A percentile compares a stretch with the other conserved stretches of the same genome.
These are phyloP conservation scores for Pollicipes pollicipes DNA, from an alignment of 1,140 invertebrate genomes.

Conservation along the genomic window DNA sequence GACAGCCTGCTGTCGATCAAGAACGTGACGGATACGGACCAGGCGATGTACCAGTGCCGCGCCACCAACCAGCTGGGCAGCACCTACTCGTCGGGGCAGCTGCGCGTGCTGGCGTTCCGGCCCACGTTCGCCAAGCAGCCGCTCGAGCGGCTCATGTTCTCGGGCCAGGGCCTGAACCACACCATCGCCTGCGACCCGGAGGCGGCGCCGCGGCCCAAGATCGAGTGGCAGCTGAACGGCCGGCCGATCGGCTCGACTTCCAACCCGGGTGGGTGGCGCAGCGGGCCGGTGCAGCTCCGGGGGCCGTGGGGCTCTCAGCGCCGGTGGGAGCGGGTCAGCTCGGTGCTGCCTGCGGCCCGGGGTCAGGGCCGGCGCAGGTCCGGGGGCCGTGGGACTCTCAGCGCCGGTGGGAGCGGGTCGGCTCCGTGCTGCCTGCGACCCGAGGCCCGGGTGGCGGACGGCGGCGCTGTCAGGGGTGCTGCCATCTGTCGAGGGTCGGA, in stretches of 20 bases:
- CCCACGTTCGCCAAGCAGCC: slow-evolving; percentile 82
- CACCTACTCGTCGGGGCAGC: slow-evolving; percentile 68
- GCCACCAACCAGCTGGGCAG: slow-evolving; percentile 75
- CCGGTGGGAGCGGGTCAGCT: no score
- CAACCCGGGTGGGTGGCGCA: not conserved
- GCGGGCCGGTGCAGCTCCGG: no score
- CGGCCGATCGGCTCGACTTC: slow-evolving; percentile 4
- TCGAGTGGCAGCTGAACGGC: slow-evolving; percentile 77
- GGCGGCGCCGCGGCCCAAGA: slow-evolving; percentile 73
- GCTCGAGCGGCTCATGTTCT: slow-evolving; percentile 69
- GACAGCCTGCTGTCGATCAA: slow-evolving; percentile 75
- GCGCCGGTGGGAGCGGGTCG: no score
- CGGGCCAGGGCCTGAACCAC: slow-evolving; percentile 72
- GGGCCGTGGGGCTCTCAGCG: no score
- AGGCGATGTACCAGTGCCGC: slow-evolving; percentile 90
- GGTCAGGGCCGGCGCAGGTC: no score
- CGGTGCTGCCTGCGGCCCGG: no score
- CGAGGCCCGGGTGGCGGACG: no score
- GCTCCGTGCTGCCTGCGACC: no score
- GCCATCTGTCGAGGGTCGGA: no score
- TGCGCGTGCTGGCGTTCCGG: slow-evolving; percentile 65
- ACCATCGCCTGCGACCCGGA: slow-evolving; percentile 85
- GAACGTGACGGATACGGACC: slow-evolving; percentile 55
- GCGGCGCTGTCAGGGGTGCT: no score
- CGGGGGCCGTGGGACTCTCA: no score